Base-by-base conservation (phyloP, 2,113 vertebrate species). In the Crotophaga sulcirostris region DNA sequence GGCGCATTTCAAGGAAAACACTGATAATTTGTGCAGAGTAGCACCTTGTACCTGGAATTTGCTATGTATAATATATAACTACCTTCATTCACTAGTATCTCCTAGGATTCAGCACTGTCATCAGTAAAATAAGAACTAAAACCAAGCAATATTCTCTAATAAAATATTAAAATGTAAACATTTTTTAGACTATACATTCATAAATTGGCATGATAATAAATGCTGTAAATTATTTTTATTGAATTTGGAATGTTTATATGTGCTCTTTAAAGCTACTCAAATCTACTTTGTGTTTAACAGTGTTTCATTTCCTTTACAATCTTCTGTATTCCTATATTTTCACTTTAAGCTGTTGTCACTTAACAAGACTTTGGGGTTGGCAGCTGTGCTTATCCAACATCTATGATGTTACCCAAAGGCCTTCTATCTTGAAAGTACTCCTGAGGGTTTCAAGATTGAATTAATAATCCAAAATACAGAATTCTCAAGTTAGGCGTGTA, bases 41-140 rank as follows among this genome's bases (percentile, higher is more conserved):
- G 87, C 56, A 73, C 33, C 72, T 76, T 64, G 45, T 42, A 59
- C 78, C 74, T 95, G 80, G 86, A 95, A 93, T 94, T 93, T 95
- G 62, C 49, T 94, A 47, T 90, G 86, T 95, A 91, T 49, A 85
- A 64, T 81, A 62, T 1, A 92, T 51, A 47, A 66, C 24, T 75
- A 82, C 36, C 69, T 94, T 97, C 36, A 89, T 68, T 78, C 92
- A 76, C 55, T 77, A 87, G 40, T 83, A 79, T 89, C 24, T 96
- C 82, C 84, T 94, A 73, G 69, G 59, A 87, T 93, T 93, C 86
- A 93, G 51, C 75, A 55, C 64, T 72, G 85, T 38, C 79, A 88
- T 44, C 25, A 89, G 23, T 64, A 73, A 54, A 62, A 67, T 28
- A 47, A 70, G 9, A 88, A 31, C 16, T 77, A 42, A 54, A 66